phyloP scores from a whole-genome alignment of 64 coral and sea anemone genomes.

The Actinia equina region DNA sequence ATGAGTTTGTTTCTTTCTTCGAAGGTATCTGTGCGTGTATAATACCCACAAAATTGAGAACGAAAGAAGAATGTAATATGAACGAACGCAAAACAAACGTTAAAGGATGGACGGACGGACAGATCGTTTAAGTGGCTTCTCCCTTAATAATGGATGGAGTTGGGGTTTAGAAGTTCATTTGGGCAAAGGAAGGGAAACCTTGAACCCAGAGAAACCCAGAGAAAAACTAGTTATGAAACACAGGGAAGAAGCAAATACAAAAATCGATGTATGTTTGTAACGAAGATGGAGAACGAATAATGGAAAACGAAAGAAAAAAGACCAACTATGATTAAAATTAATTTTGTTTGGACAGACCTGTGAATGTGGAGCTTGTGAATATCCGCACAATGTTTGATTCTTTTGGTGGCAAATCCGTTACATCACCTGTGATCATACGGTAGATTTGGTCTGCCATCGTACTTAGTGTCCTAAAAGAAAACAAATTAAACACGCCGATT shows the following conservation, averaged over 20 bases:
- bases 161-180: too few species aligned
- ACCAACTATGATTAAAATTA: too few species aligned
- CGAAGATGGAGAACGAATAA: too few species aligned
- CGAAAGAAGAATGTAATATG: not conserved
- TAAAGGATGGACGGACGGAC: not conserved
- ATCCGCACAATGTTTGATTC: slow-evolving; percentile 82
- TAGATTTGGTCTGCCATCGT: slow-evolving; percentile 52
- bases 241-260: too few species aligned
- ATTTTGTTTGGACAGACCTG: slow-evolving; percentile 33
- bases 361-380: slow-evolving; percentile 90
- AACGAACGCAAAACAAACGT: not conserved
- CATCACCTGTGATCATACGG: slow-evolving; percentile 59
- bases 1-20: slow-evolving; percentile 86
- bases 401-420: slow-evolving; percentile 66
- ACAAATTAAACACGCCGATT: not conserved
- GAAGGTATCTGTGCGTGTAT: slow-evolving; percentile 54
- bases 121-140: too few species aligned
- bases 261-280: too few species aligned
- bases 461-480: not conserved
- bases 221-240: too few species aligned
- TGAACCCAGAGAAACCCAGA: too few species aligned
- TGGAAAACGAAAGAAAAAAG: too few species aligned
- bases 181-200: too few species aligned
- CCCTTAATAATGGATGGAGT: too few species aligned
- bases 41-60: not conserved